A percentile compares a stretch with the other conserved stretches of the same genome.
phyloP scores from a whole-genome alignment of 1,140 invertebrate species.

The Hesperophylax magnus region DNA sequence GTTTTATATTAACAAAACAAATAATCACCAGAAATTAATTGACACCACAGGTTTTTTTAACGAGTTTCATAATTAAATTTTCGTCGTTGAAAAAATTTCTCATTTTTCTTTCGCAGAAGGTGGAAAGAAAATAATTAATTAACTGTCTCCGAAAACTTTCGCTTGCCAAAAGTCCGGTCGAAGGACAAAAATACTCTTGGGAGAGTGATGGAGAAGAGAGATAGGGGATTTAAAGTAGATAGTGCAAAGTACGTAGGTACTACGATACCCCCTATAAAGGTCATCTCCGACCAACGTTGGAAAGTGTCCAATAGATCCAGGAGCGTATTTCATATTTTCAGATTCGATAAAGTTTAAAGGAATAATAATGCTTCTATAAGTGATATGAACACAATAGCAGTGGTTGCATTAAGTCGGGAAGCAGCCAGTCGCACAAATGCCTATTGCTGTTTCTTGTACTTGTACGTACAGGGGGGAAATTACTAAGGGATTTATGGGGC shows the following conservation, averaged over 20 bases:
- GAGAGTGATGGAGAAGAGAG: conserved; percentile 25
- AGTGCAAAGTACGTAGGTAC: not conserved
- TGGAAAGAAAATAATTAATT: conserved; percentile 44
- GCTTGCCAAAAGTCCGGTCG: conserved; percentile 31
- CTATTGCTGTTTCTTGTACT: conserved; percentile 30
- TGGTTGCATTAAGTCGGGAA: conserved; percentile 44
- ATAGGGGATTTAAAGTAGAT: too few species aligned
- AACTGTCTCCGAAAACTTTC: conserved; percentile 39
- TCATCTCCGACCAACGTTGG: conserved; percentile 45
- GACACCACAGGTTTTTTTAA: too few species aligned
- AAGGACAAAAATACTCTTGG: conserved; percentile 32
- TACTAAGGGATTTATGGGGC: conserved; percentile 24
- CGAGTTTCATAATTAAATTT: conserved; percentile 1
- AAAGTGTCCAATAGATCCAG: conserved; percentile 39
- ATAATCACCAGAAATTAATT: too few species aligned
- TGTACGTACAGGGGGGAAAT: not conserved
- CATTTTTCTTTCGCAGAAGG: conserved; percentile 28
- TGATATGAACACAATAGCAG: conserved; percentile 51
- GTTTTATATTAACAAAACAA: too few species aligned
- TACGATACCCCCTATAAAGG: conserved; percentile 20
- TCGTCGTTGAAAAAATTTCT: conserved; percentile 14
- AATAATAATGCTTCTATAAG: conserved; percentile 54
- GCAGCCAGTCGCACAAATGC: conserved; percentile 38
- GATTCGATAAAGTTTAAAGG: conserved; percentile 52
- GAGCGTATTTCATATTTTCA: conserved; percentile 48